phyloP scores from a whole-genome alignment of 2,888 invertebrate species.

The Myopa tessellatipennis region DNA sequence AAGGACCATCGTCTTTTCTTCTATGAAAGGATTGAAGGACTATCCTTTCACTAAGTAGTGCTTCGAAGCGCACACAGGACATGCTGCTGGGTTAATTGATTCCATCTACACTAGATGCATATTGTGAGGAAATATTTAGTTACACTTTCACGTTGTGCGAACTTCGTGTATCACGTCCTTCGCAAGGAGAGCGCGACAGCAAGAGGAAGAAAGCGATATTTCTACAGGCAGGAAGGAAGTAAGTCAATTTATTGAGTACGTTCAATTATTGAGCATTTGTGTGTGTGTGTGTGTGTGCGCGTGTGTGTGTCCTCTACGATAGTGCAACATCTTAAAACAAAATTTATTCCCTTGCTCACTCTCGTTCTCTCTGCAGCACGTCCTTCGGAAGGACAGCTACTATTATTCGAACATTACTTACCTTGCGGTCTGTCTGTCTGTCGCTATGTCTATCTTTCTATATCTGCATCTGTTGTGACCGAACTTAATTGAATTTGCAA shows the following conservation, averaged over 20 bases:
- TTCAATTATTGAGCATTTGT: not conserved
- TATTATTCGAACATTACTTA: too few species aligned
- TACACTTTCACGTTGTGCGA: conserved; percentile 12
- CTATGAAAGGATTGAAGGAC: not conserved
- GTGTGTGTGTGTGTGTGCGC: not conserved
- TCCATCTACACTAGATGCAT: not conserved
- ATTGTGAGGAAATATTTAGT: conserved; percentile 21
- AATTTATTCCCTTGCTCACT: not conserved
- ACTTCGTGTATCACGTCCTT: not conserved
- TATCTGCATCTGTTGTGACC: too few species aligned
- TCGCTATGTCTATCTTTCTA: too few species aligned
- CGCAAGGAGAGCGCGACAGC: not conserved
- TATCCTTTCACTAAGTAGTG: too few species aligned
- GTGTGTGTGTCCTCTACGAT: not conserved
- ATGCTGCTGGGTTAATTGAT: conserved; percentile 20
- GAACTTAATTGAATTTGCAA: too few species aligned
- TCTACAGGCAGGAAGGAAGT: conserved; percentile 14
- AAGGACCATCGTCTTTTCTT: not conserved
- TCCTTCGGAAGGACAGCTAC: too few species aligned
- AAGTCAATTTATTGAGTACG: not conserved
- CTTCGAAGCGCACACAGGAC: not conserved
- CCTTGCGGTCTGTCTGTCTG: too few species aligned
- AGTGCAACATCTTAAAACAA: conserved; percentile 17
- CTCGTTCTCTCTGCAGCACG: too few species aligned
- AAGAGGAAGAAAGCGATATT: not conserved